Evolutionary conservation across 2,113 vertebrate genomes (phyloP), one percentile per base, ranked within the genome.

Genomic region (Lanius collurio): DNA sequence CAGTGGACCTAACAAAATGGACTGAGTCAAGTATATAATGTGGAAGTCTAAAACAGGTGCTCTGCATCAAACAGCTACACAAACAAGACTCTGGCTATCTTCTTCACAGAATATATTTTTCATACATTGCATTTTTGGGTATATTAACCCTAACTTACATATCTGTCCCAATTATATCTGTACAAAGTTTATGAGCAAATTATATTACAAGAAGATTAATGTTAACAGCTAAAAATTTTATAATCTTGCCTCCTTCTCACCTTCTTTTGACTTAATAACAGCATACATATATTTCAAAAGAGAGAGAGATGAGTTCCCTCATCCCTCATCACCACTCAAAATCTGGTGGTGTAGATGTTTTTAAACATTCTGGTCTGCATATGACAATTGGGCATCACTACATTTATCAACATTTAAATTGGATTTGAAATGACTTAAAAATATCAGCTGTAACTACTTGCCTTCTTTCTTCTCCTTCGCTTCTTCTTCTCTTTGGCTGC

Each of bases 401-500:
- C 3, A 67, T 74, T 65, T 35, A 76, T 18, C 27, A 76, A 46
- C 2, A 49, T 9, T 60, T 73, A 53, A 91, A 87, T 2, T 13
- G 22, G 9, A 80, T 67, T 77, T 67, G 39, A 77, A 19, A 69
- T 11, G 13, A 16, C 8, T 56, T 64, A 65, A 83, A 90, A 77
- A 49, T 28, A 47, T 14, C 10, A 76, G 77, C 27, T 23, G 3
- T 27, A 33, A 39, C 8, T 74, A 65, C 98, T 97, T 97, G 98
- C 99, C 99, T 99, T 99, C 98, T 98, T 99, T 96, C 96, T 99
- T 98, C 98, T 99, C 94, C 98, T 99, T 93, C 95, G 99, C 94
- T 98, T 99, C 98, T 99, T 99, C 97, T 99, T 99, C 87, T 99
- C 99, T 97, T 99, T 99, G 94, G 99, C 99, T 33, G 99, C 99